phyloP scores from a whole-genome alignment of 2,888 invertebrate genomes.

The Ischnura elegans region DNA sequence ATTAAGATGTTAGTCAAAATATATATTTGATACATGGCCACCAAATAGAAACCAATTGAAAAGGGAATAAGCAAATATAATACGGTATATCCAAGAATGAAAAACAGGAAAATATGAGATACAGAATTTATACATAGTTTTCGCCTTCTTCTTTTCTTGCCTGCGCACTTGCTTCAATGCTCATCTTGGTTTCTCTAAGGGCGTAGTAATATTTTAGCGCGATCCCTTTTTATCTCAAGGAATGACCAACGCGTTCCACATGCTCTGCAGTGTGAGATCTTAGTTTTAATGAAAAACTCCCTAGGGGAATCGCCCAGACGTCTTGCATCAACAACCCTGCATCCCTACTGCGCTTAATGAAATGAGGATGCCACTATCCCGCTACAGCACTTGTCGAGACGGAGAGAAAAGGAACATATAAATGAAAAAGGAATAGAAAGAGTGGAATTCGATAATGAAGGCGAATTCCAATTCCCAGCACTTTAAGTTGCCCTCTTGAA shows the following conservation, averaged over 20 bases:
- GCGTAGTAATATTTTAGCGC: not conserved
- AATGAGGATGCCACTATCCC: not conserved
- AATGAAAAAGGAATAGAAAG: not conserved
- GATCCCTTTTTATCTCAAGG: not conserved
- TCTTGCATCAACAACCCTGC: not conserved
- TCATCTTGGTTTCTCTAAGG: no score
- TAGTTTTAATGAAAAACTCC: conserved; percentile 13
- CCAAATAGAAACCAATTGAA: no score
- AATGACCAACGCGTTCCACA: not conserved
- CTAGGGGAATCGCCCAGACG: not conserved
- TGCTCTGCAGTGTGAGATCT: not conserved
- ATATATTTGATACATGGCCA: no score
- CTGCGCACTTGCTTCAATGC: no score
- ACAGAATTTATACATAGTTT: no score
- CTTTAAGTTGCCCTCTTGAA: not conserved
- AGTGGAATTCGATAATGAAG: conserved; percentile 16
- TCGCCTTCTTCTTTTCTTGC: no score
- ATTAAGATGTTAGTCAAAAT: no score
- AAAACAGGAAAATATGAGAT: no score
- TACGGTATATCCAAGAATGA: no score
- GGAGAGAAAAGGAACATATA: not conserved
- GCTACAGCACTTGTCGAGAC: not conserved
- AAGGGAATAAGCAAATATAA: no score
- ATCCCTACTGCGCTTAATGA: not conserved
- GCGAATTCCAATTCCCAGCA: not conserved